phyloP scores from a whole-genome alignment of 2,113 vertebrate species.

The Chloebia gouldiae region DNA sequence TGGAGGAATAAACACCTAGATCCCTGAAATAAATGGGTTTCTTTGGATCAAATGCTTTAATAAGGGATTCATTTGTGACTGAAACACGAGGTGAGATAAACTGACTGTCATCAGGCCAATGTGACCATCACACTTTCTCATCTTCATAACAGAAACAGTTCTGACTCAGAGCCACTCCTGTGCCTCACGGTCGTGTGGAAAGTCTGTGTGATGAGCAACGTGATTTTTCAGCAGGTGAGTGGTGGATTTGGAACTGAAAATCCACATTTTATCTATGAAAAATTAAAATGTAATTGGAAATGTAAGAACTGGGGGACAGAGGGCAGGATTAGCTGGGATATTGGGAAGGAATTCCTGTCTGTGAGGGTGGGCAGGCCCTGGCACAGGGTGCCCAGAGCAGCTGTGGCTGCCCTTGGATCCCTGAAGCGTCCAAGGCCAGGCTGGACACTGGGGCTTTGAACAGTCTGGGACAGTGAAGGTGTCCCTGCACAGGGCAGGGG shows the following conservation, averaged over 20 bases:
- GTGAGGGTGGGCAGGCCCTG: accelerated
- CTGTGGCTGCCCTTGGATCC: background rate
- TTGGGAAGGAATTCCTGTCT: accelerated
- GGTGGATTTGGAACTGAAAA: background rate
- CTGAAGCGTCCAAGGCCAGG: background rate
- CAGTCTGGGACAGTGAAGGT: accelerated
- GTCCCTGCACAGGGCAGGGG: background rate
- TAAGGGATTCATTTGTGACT: background rate
- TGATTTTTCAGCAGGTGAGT: background rate
- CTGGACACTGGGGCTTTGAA: accelerated
- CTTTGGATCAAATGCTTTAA: background rate
- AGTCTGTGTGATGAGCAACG: accelerated
- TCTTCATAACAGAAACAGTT: accelerated
- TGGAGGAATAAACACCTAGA: background rate
- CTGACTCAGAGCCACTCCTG: background rate
- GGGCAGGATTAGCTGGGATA: background rate
- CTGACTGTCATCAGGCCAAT: background rate
- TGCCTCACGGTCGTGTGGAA: background rate
- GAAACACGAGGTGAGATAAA: background rate
- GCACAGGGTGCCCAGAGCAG: background rate
- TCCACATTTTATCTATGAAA: background rate
- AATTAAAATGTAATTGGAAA: background rate
- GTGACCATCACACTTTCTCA: background rate
- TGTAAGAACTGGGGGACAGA: background rate
- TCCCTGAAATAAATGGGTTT: background rate